Evolutionary conservation across 2,888 invertebrate species (phyloP).

Genomic region (Xestia sexstrigata): DNA sequence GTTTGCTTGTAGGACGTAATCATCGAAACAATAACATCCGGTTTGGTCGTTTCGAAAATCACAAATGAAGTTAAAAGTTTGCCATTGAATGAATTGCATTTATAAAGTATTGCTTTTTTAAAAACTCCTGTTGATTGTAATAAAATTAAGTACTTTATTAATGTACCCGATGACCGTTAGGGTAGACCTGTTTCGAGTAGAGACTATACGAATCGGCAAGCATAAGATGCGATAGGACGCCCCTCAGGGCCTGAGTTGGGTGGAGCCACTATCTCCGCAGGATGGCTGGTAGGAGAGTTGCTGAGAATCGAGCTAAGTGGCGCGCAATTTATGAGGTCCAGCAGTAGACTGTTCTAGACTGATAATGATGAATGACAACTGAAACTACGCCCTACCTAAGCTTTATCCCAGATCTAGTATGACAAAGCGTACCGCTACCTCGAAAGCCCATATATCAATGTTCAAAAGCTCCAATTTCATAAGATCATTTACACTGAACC

Average conservation of each 20-base stretch:
- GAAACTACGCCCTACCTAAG: neutral
- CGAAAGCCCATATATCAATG: constrained; percentile 13
- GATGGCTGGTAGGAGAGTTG: neutral
- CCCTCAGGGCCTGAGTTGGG: too few species aligned
- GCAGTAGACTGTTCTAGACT: neutral
- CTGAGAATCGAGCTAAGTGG: neutral
- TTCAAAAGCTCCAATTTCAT: constrained; percentile 26
- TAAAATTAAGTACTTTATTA: too few species aligned
- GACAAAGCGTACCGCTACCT: neutral
- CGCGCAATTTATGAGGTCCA: neutral
- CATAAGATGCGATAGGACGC: too few species aligned
- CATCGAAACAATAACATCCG: neutral
- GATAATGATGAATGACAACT: neutral
- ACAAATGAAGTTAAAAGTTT: too few species aligned
- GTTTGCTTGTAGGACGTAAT: neutral
- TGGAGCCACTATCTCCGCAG: too few species aligned
- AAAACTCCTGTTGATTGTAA: too few species aligned
- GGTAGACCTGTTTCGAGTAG: neutral
- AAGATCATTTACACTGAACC: constrained; percentile 2
- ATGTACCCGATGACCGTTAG: neutral
- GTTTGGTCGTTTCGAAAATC: neutral
- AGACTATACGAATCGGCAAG: neutral
- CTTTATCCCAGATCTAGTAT: neutral
- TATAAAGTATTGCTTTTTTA: too few species aligned
- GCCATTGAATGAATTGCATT: too few species aligned